Conservation (phyloP, 2,113 vertebrate species). For the Tetraodon nigroviridis region DNA sequence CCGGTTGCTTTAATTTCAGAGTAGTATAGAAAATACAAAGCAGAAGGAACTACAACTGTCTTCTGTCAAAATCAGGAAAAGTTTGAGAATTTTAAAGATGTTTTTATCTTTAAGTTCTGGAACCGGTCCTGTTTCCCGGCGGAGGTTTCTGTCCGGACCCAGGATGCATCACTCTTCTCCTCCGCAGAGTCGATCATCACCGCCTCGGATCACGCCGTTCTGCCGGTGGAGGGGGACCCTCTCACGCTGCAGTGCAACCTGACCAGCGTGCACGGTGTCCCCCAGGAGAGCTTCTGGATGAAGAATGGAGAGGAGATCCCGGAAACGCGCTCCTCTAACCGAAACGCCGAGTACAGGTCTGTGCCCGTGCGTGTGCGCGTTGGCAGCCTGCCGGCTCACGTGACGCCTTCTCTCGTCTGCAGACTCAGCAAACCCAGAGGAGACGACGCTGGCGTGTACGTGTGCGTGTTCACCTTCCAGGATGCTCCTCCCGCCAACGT, state of each 20-base stretch:
- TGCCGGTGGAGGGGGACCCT: conserved; percentile 58
- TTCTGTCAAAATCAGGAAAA: no score
- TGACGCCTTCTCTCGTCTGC: conserved; percentile 54
- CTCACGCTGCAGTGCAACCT: conserved; percentile 92
- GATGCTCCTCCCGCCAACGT: conserved; percentile 81
- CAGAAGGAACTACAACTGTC: no score
- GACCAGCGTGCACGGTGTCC: conserved; percentile 70
- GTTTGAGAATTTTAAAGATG: no score
- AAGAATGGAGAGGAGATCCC: conserved; percentile 88
- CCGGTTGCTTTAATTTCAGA: no score
- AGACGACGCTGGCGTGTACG: conserved; percentile 88
- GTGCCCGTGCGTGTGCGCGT: not conserved
- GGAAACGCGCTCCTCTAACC: conserved; percentile 66
- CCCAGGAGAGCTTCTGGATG: conserved; percentile 85
- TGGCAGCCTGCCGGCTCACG: conserved; percentile 8
- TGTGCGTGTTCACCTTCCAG: conserved; percentile 87
- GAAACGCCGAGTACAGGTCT: conserved; percentile 82
- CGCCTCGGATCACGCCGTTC: conserved; percentile 77
- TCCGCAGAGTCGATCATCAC: conserved; percentile 88
- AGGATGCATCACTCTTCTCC: conserved; percentile 27
- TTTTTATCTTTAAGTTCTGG: no score
- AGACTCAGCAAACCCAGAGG: conserved; percentile 85
- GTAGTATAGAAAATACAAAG: no score
- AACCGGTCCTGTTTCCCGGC: not conserved
- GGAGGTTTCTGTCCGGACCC: conserved; percentile 3